Conservation (phyloP, 1,140 invertebrate genomes). For the Spodoptera frugiperda region DNA sequence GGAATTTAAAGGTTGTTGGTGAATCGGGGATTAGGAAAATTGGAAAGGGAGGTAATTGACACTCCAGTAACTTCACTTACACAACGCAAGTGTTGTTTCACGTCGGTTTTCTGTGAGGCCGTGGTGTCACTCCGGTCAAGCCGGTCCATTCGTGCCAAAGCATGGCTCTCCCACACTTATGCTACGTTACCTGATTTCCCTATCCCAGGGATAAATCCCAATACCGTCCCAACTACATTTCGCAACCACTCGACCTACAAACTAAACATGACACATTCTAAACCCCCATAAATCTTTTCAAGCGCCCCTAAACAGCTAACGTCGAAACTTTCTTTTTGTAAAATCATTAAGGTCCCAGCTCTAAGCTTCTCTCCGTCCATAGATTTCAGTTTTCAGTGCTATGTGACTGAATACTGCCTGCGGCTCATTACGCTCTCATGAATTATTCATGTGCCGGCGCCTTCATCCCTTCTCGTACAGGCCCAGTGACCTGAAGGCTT, state of each 20-base stretch:
- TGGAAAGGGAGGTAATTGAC: too few species aligned
- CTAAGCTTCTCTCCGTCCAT: constrained; percentile 35
- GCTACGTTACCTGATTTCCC: too few species aligned
- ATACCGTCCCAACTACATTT: too few species aligned
- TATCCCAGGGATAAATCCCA: too few species aligned
- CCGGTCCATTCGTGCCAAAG: too few species aligned
- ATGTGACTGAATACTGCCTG: constrained; percentile 56
- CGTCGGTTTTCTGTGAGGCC: too few species aligned
- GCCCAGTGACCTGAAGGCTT: constrained; percentile 56
- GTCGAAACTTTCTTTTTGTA: constrained; percentile 46
- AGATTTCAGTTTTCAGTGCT: constrained; percentile 46
- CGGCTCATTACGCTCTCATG: constrained; percentile 68
- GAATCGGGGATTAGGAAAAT: too few species aligned
- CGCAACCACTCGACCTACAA: background rate
- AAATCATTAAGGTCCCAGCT: constrained; percentile 50
- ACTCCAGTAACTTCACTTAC: too few species aligned
- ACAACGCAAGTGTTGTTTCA: too few species aligned
- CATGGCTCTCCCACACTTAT: too few species aligned
- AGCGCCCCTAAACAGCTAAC: background rate
- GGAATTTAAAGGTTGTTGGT: too few species aligned
- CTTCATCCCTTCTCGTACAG: constrained; percentile 39
- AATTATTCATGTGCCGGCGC: constrained; percentile 64
- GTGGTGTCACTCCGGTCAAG: too few species aligned
- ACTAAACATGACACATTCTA: background rate
- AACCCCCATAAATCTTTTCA: constrained; percentile 5